Percentiles rank a stretch among this genome's conserved stretches.
Conservation (phyloP, 1,140 invertebrate genomes). For the Caligus rogercresseyi region DNA sequence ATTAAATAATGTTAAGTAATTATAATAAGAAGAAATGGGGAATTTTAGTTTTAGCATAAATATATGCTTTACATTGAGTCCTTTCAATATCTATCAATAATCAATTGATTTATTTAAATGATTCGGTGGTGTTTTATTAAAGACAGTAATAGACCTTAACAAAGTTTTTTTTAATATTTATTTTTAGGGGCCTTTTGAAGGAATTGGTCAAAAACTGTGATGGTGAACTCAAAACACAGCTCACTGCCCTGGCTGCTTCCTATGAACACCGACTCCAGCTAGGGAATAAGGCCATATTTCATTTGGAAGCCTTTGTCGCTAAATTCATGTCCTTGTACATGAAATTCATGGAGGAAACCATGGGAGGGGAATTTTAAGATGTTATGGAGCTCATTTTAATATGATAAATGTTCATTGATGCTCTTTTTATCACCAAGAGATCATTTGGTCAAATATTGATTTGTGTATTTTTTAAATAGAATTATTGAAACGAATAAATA, state of each 20-base stretch:
- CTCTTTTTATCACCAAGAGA: no score
- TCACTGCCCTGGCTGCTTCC: conserved; percentile 60
- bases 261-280: conserved; percentile 76
- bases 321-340: conserved; percentile 90
- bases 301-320: conserved; percentile 89
- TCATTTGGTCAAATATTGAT: no score
- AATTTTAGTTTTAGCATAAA: no score
- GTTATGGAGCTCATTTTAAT: no score
- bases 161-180: conserved; percentile 14
- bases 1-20: no score
- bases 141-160: not conserved
- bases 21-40: no score
- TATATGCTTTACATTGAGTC: no score
- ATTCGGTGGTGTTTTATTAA: no score
- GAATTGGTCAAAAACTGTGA: conserved; percentile 77
- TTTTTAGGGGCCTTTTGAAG: conserved; percentile 47
- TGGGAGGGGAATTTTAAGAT: conserved; percentile 27
- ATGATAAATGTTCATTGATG: not conserved
- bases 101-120: no score
- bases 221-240: conserved; percentile 62
- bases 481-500: no score
- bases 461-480: no score
- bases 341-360: conserved; percentile 51
- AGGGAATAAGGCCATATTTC: conserved; percentile 86
- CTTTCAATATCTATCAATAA: no score